These are phyloP conservation scores for Leptodactylus fallax DNA, from an alignment of 2,797 vertebrate species.

Conservation along the genomic window DNA sequence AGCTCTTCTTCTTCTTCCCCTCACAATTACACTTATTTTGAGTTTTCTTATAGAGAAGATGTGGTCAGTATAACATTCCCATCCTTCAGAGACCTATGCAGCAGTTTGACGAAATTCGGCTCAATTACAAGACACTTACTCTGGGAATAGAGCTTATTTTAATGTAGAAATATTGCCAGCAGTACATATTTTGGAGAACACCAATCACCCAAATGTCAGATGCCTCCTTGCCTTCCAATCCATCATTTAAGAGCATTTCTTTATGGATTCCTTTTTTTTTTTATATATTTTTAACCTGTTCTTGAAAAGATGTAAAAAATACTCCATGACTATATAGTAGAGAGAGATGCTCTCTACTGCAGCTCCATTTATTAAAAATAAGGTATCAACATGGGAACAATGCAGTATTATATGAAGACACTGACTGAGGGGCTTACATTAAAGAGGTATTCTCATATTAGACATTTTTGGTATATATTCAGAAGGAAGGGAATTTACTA, in stretches of 20 bases:
- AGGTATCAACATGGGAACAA: no score
- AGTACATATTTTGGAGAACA: slow-evolving; percentile 59
- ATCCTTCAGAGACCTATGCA: slow-evolving; percentile 41
- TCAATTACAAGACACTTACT: slow-evolving; percentile 55
- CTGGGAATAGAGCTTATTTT: slow-evolving; percentile 60
- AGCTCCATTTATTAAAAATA: no score
- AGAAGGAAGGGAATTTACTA: no score
- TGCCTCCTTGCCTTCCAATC: slow-evolving; percentile 52
- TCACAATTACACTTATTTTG: slow-evolving; percentile 31
- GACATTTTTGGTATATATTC: no score
- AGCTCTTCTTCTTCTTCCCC: background rate
- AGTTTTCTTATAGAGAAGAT: slow-evolving; percentile 30
- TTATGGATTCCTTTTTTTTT: slow-evolving; percentile 37
- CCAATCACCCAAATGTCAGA: slow-evolving; percentile 59
- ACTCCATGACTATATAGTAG: no score
- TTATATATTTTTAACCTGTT: slow-evolving; percentile 39
- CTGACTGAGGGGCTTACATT: no score
- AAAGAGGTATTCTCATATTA: no score
- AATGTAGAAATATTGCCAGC: slow-evolving; percentile 63
- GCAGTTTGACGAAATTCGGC: slow-evolving; percentile 39
- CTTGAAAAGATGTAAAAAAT: background rate
- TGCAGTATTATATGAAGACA: no score
- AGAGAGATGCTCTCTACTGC: no score
- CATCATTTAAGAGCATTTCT: slow-evolving; percentile 55
- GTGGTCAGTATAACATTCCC: slow-evolving; percentile 38